Base-by-base conservation (phyloP, 2,797 vertebrate species). In the Limosa lapponica region DNA sequence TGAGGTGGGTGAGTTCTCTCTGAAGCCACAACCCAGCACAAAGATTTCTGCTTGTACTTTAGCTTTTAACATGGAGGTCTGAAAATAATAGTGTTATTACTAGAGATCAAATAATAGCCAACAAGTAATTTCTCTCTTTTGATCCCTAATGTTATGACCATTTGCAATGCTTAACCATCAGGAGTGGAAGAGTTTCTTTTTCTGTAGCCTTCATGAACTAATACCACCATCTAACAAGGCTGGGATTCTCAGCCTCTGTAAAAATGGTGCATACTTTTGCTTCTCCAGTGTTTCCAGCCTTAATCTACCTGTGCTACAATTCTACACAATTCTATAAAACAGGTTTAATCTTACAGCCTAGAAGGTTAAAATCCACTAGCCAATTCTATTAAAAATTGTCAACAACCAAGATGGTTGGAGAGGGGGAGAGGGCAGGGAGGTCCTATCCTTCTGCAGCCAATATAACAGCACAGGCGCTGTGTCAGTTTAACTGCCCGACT, bases 51-150 rank as follows among this genome's bases (percentile, higher is more conserved):
- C 77, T 90, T 59, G 55, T 64, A 84, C 44, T 93, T 88, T 2
- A 75, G 69, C 66, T 91, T 88, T 91, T 93, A 82, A 90, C 86
- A 58, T 20, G 51, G 59, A 84, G 30, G 64, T 88, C 62, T 69
- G 67, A 94, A 95, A 91, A 94, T 58, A 94, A 82, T 8, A 67
- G 37, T 43, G 28, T 70, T 92, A 77, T 84, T 94, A 83, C 46
- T 10, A 87, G 55, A 87, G 86, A 89, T 79, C 74, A 92, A 94
- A 52, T 62, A 89, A 85, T 61, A 92, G 75, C 44, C 57, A 92
- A 90, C 58, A 69, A 83, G 49, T 49, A 87, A 82, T 88, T 88
- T 90, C 32, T 82, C 49, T 82, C 80, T 84, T 96, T 94, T 94
- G 75, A 91, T 95, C 82, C 27, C 37, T 71, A 89, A 77, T 78